Conservation (phyloP, 92 coral and sea anemone genomes). For the Palythoa heliodiscus region DNA sequence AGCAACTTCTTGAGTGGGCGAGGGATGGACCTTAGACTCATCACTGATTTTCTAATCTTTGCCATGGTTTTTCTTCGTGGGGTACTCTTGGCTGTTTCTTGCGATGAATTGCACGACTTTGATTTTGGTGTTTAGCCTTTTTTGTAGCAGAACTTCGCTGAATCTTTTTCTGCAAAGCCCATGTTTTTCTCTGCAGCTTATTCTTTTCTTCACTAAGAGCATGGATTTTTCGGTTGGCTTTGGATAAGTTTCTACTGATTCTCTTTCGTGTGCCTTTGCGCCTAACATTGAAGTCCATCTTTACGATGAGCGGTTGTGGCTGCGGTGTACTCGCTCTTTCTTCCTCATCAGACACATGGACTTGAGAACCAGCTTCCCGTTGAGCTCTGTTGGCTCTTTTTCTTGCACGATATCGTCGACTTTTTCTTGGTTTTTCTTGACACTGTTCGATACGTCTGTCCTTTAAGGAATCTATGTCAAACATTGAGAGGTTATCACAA, state of each 20-base stretch:
- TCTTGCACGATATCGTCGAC: conserved; percentile 28
- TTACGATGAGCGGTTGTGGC: conserved; percentile 20
- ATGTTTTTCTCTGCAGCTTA: conserved; percentile 41
- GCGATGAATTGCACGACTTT: not conserved
- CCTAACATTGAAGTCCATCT: conserved; percentile 36
- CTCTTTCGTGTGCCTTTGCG: conserved; percentile 23
- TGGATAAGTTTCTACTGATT: conserved; percentile 41
- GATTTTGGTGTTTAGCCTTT: conserved; percentile 9
- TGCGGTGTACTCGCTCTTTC: conserved; percentile 6
- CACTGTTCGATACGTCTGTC: no score
- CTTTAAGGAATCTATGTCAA: no score
- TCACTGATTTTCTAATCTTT: conserved; percentile 9
- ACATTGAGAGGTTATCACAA: no score
- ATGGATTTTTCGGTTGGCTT: conserved; percentile 24
- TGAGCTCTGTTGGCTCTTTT: conserved; percentile 24
- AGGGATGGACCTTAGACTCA: conserved; percentile 32
- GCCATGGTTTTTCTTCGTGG: conserved; percentile 29
- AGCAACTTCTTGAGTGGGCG: conserved; percentile 31
- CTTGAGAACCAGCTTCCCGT: not conserved
- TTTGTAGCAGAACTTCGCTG: conserved; percentile 41
- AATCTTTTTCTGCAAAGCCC: conserved; percentile 44
- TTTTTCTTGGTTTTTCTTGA: conserved; percentile 40
- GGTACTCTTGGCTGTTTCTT: conserved; percentile 7
- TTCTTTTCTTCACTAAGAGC: conserved; percentile 26
- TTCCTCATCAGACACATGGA: conserved; percentile 4